Evolutionary conservation across 2,888 invertebrate species (phyloP).

Genomic region (Noctua fimbriata): DNA sequence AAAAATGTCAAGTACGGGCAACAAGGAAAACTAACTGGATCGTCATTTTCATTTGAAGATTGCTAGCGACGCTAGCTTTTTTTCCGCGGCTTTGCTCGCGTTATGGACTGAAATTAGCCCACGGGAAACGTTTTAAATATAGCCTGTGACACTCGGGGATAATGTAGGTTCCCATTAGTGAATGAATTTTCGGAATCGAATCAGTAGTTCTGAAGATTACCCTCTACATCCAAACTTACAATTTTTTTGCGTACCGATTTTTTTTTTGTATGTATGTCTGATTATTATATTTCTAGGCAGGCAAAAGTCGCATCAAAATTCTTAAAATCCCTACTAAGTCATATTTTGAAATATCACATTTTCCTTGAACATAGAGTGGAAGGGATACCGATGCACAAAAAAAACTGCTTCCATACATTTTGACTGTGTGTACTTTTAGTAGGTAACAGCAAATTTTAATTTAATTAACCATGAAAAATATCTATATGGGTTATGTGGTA

Average conservation of each 20-base stretch:
- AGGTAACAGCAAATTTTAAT: too few species aligned
- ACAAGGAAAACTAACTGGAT: constrained; percentile 1
- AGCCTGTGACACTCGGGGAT: not conserved
- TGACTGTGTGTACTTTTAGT: too few species aligned
- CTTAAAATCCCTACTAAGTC: not conserved
- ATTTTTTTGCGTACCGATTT: not conserved
- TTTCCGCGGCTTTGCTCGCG: not conserved
- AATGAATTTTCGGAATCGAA: not conserved
- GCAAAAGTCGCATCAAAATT: not conserved
- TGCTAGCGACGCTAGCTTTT: too few species aligned
- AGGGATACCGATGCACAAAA: too few species aligned
- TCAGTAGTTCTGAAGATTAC: not conserved
- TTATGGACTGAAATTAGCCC: not conserved
- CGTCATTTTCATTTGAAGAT: not conserved
- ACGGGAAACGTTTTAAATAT: not conserved
- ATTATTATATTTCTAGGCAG: too few species aligned
- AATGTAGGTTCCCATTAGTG: not conserved
- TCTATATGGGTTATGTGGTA: too few species aligned
- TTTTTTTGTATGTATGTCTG: too few species aligned
- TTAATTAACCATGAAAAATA: too few species aligned
- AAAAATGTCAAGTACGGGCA: not conserved
- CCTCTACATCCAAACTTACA: not conserved
- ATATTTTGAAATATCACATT: not conserved
- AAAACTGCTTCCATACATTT: too few species aligned
- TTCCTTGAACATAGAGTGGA: not conserved